These are phyloP conservation scores for Nomada ruficornis DNA, from an alignment of 2,888 invertebrate species.

Conservation along the genomic window DNA sequence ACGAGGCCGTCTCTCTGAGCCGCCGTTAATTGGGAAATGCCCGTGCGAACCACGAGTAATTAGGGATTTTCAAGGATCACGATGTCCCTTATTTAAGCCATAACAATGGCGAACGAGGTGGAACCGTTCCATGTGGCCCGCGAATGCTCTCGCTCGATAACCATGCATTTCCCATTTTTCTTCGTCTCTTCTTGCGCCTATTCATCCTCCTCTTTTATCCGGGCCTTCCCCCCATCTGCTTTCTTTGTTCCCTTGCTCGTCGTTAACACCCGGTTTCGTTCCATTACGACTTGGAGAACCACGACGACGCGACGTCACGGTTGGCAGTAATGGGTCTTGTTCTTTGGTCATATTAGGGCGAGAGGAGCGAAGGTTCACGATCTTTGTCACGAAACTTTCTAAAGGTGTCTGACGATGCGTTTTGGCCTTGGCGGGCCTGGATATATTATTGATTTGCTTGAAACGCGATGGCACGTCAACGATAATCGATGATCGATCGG, in stretches of 20 bases:
- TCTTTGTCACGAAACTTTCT: slow-evolving; percentile 32
- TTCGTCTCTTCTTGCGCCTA: background rate
- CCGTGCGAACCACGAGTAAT: slow-evolving; percentile 69
- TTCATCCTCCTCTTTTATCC: background rate
- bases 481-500: too few species aligned
- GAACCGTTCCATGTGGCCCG: slow-evolving; percentile 27
- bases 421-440: too few species aligned
- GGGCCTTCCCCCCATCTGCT: slow-evolving; percentile 9
- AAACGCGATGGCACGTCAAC: too few species aligned
- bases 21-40: slow-evolving; percentile 72
- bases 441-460: too few species aligned
- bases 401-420: too few species aligned
- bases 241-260: slow-evolving; percentile 51
- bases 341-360: slow-evolving; percentile 51
- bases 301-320: slow-evolving; percentile 43
- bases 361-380: slow-evolving; percentile 41
- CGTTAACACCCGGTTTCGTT: slow-evolving; percentile 61
- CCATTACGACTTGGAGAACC: slow-evolving; percentile 49
- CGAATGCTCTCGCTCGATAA: slow-evolving; percentile 56
- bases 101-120: slow-evolving; percentile 73
- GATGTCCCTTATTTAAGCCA: slow-evolving; percentile 73
- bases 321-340: slow-evolving; percentile 57
- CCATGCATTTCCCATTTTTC: slow-evolving; percentile 32
- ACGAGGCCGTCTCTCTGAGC: slow-evolving; percentile 28
- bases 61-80: slow-evolving; percentile 71